phyloP scores from a whole-genome alignment of 2,797 vertebrate genomes.

The Sphenopsis melanotis region DNA sequence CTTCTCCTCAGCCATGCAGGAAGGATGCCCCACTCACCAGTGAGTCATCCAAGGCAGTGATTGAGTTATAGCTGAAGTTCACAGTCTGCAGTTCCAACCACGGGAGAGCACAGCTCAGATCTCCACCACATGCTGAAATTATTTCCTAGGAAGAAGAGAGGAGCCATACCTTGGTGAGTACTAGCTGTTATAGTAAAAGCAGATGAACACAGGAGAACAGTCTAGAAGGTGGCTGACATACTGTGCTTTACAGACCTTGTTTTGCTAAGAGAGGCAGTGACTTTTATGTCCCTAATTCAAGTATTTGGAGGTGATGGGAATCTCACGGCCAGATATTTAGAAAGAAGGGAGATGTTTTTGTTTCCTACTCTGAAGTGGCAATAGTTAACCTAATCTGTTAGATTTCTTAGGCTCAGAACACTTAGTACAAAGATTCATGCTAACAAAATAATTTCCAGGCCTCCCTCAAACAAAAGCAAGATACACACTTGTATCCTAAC shows the following conservation, averaged over 20 bases:
- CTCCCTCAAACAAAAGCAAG: not conserved
- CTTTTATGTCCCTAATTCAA: not conserved
- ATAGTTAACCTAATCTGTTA: not conserved
- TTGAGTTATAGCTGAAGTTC: constrained; percentile 92
- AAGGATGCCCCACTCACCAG: constrained; percentile 78
- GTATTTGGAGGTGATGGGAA: not conserved
- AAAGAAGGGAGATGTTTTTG: not conserved
- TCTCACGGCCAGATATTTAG: not conserved
- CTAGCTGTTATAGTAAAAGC: not conserved
- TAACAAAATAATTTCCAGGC: not conserved
- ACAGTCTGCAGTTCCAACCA: constrained; percentile 93
- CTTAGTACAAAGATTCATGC: not conserved
- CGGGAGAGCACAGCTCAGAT: constrained; percentile 91
- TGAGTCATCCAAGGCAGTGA: constrained; percentile 88
- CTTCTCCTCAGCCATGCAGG: not conserved
- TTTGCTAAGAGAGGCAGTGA: not conserved
- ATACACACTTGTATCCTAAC: not conserved
- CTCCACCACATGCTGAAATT: constrained; percentile 91
- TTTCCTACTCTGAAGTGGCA: not conserved
- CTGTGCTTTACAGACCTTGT: not conserved
- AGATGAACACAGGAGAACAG: not conserved
- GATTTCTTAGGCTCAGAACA: not conserved
- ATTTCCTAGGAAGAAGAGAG: constrained; percentile 82
- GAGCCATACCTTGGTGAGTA: not conserved
- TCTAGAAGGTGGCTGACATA: not conserved